phyloP scores from a whole-genome alignment of 2,888 invertebrate genomes.

The Melanotus villosus region DNA sequence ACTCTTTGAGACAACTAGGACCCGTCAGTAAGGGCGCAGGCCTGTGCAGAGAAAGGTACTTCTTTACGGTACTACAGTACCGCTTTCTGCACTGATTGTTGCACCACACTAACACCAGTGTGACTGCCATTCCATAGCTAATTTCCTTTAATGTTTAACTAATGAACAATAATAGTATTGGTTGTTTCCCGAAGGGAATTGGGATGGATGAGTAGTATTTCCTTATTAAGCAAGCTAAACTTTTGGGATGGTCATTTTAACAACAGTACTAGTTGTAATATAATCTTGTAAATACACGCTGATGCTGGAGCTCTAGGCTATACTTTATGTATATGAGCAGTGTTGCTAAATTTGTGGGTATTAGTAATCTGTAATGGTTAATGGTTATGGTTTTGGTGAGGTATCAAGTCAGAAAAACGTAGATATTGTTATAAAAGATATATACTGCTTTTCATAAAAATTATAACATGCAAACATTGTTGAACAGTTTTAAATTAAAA shows the following conservation, averaged over 20 bases:
- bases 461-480: no score
- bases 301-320: conserved; percentile 31
- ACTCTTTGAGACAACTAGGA: conserved; percentile 67
- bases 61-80: conserved; percentile 59
- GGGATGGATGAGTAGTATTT: no score
- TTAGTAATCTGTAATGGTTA: background rate
- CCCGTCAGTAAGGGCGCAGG: conserved; percentile 67
- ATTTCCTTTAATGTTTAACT: conserved; percentile 26
- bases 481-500: no score
- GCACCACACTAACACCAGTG: conserved; percentile 59
- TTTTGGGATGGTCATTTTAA: background rate
- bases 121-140: conserved; percentile 29
- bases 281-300: conserved; percentile 1
- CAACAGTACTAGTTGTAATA: background rate
- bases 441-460: no score
- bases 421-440: no score
- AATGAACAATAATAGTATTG: background rate
- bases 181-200: no score
- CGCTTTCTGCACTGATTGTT: conserved; percentile 64
- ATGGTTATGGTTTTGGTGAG: background rate
- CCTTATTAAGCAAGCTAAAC: background rate
- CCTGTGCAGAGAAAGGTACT: conserved; percentile 72
- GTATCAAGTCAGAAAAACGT: background rate
- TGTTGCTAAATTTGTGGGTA: no score
- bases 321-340: no score